These are phyloP conservation scores for Drosophila tsacasi DNA, from an alignment of 1,140 invertebrate genomes.

Conservation along the genomic window DNA sequence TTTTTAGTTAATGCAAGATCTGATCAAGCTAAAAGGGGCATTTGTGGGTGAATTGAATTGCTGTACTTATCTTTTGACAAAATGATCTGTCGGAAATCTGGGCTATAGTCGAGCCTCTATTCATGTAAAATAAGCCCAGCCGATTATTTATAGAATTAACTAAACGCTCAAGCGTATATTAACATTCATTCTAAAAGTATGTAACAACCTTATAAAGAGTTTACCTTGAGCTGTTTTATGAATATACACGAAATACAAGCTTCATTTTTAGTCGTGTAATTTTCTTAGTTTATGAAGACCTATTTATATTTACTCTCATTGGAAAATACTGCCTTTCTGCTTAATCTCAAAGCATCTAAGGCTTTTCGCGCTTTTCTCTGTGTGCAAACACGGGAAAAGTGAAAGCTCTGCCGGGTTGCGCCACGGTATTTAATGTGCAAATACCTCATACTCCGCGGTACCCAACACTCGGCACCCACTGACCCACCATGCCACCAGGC, in stretches of 20 bases:
- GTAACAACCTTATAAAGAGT: not conserved
- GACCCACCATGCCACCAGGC: conserved; percentile 40
- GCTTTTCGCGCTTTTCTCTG: conserved; percentile 5
- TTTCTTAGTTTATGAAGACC: not conserved
- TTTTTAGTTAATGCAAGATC: not conserved
- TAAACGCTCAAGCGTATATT: not conserved
- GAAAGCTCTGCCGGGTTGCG: conserved; percentile 58
- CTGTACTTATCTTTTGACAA: not conserved
- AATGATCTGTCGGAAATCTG: not conserved
- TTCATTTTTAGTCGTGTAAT: not conserved
- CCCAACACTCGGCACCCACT: conserved; percentile 30
- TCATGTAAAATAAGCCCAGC: not conserved
- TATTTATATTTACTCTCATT: not conserved
- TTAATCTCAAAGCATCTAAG: not conserved
- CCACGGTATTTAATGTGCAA: conserved; percentile 82
- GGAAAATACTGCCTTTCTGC: not conserved
- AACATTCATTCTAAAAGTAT: not conserved
- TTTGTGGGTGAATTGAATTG: not conserved
- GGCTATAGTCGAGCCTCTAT: not conserved
- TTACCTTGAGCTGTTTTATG: not conserved
- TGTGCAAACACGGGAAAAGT: conserved; percentile 56
- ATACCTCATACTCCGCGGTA: conserved; percentile 60
- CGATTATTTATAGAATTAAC: not conserved
- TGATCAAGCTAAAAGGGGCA: not conserved
- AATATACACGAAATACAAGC: not conserved